phyloP scores from a whole-genome alignment of 2,797 vertebrate species.

The Heteromormyrus szaboi region DNA sequence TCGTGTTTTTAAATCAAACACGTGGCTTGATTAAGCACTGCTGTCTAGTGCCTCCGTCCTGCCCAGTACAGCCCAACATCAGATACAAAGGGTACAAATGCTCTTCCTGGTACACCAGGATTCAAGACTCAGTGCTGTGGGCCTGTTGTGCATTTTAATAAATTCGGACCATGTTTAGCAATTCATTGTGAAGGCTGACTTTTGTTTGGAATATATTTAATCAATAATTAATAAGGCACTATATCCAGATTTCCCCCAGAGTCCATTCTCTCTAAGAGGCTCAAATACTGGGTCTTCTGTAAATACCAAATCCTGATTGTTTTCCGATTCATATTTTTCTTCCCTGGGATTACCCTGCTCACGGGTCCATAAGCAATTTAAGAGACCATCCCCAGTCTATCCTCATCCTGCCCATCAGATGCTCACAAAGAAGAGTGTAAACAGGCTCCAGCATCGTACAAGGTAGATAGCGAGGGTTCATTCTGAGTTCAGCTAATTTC shows the following conservation, averaged over 20 bases:
- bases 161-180: background rate
- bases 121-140: background rate
- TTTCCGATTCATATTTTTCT: background rate
- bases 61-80: background rate
- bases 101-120: background rate
- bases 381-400: background rate
- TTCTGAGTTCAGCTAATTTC: conserved; percentile 12
- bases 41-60: background rate
- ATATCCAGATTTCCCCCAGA: background rate
- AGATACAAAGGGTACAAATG: background rate
- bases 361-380: background rate
- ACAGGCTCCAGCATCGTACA: background rate
- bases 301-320: conserved; percentile 3
- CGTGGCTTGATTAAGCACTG: background rate
- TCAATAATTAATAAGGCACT: conserved; percentile 3
- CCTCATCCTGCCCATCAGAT: background rate
- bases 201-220: background rate
- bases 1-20: background rate
- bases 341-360: background rate
- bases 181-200: background rate
- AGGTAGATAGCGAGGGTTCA: background rate
- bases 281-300: background rate
- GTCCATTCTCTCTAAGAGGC: background rate
- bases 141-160: background rate
- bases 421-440: background rate